A percentile compares a stretch with the other conserved stretches of the same genome.
Evolutionary conservation across 2,888 invertebrate genomes (phyloP).

Genomic region (Podabrus alpinus): DNA sequence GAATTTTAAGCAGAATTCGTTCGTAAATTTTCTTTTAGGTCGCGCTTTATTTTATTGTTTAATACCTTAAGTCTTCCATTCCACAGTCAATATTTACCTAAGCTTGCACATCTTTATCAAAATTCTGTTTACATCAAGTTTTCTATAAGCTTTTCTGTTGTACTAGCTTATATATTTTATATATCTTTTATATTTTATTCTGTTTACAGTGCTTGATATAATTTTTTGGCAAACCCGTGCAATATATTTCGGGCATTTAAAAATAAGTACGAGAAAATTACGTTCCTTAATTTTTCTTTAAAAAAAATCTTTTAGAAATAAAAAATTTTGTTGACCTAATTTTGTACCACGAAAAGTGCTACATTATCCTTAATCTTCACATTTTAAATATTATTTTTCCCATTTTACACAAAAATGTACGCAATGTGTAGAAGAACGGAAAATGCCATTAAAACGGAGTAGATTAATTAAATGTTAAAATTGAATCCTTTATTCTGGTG

Average conservation of each 20-base stretch:
- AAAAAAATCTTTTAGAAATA: neutral
- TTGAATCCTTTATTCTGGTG: neutral
- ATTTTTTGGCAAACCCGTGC: neutral
- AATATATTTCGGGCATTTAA: neutral
- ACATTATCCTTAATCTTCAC: neutral
- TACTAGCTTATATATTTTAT: neutral
- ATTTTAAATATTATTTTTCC: neutral
- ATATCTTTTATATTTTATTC: neutral
- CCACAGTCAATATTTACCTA: neutral
- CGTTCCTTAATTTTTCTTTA: neutral
- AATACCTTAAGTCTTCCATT: neutral
- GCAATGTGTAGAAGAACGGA: neutral
- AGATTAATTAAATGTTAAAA: neutral
- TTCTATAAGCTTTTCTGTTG: neutral
- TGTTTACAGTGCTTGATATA: neutral
- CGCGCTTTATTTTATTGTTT: neutral
- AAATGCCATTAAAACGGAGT: neutral
- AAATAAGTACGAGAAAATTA: neutral
- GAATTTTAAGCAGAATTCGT: neutral
- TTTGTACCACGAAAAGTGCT: neutral
- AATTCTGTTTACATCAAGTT: neutral
- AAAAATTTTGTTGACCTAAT: neutral
- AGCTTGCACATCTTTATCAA: neutral
- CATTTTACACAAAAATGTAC: neutral
- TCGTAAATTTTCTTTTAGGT: neutral